phyloP scores from a whole-genome alignment of 1,140 invertebrate genomes.

The Pollicipes pollicipes region DNA sequence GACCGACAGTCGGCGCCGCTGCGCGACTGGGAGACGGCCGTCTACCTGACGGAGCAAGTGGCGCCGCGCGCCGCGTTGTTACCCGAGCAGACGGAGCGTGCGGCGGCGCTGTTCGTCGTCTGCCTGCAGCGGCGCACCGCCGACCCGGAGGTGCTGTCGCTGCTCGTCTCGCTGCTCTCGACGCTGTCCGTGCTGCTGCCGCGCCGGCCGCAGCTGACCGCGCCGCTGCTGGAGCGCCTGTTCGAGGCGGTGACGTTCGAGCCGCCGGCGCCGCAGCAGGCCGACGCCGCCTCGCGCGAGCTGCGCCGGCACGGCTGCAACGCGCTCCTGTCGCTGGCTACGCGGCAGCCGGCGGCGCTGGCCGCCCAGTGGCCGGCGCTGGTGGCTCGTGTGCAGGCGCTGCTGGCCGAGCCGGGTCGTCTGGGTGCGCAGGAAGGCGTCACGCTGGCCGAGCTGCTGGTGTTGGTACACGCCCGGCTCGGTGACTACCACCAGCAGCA shows the following conservation, averaged over 20 bases:
- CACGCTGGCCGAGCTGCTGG: background rate
- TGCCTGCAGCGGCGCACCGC: background rate
- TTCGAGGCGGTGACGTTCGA: background rate
- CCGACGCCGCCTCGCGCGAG: background rate
- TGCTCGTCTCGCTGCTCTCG: background rate
- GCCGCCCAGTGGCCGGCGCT: background rate
- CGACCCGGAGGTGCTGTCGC: background rate
- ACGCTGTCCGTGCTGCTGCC: background rate
- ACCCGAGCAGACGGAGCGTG: background rate
- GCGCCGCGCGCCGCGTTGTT: background rate
- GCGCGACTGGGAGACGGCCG: background rate
- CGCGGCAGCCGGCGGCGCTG: background rate
- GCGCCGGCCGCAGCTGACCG: background rate
- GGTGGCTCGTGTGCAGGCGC: background rate
- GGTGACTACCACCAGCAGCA: background rate
- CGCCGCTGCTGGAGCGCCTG: background rate
- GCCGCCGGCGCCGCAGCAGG: background rate
- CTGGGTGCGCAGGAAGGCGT: background rate
- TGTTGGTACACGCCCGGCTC: background rate
- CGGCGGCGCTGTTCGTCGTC: background rate
- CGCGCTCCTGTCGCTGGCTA: background rate
- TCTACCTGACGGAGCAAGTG: background rate
- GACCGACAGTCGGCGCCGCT: background rate
- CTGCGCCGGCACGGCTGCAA: background rate
- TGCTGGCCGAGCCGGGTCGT: background rate